Conservation (phyloP, 1,140 invertebrate genomes). For the Saccostrea cuccullata region DNA sequence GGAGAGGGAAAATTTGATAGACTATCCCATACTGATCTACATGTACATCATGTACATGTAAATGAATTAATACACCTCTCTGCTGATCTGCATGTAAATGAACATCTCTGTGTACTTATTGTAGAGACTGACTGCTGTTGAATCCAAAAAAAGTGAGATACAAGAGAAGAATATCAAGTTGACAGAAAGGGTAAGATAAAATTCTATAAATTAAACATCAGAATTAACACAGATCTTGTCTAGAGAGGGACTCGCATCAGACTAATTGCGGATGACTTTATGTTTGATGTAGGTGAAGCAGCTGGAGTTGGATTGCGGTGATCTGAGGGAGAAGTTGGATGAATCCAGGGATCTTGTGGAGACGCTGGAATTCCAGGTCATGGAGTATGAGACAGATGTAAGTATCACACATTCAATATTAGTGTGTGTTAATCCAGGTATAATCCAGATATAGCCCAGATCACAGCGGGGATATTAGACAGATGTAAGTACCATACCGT, state of each 20-base stretch:
- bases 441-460: not conserved
- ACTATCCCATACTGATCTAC: too few species aligned
- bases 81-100: too few species aligned
- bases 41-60: too few species aligned
- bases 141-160: not conserved
- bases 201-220: not conserved
- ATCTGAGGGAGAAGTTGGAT: not conserved
- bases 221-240: not conserved
- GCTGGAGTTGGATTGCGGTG: not conserved
- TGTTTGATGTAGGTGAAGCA: not conserved
- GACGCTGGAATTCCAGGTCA: not conserved
- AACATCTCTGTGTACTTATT: not conserved
- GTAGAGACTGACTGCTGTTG: not conserved
- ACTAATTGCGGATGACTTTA: not conserved
- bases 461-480: not conserved
- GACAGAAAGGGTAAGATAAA: not conserved
- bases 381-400: constrained; percentile 33
- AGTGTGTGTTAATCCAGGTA: not conserved
- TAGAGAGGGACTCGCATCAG: too few species aligned
- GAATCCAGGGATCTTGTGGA: constrained; percentile 37
- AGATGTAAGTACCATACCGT: not conserved
- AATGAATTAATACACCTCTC: too few species aligned
- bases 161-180: not conserved
- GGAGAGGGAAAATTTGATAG: too few species aligned
- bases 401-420: too few species aligned